Conservation (phyloP, 1,140 invertebrate species). For the Drosophila kanapiae region DNA sequence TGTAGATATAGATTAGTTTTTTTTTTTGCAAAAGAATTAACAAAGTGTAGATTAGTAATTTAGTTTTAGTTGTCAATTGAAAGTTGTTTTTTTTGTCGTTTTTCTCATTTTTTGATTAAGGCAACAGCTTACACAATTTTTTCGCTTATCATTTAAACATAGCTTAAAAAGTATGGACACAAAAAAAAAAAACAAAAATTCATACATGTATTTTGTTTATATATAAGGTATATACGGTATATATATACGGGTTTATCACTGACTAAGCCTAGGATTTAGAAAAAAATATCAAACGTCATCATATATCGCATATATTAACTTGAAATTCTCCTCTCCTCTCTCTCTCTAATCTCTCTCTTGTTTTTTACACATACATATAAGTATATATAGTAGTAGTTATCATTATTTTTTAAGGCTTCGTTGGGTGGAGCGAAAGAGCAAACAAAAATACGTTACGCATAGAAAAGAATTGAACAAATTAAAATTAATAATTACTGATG, state of each 20-base stretch:
- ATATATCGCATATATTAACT: conserved; percentile 61
- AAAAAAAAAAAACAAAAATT: conserved; percentile 61
- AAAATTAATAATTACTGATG: conserved; percentile 84
- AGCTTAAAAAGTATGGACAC: conserved; percentile 54
- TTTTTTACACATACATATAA: conserved; percentile 24
- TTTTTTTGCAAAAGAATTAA: conserved; percentile 52
- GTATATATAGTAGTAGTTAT: conserved; percentile 27
- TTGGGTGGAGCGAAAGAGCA: conserved; percentile 33
- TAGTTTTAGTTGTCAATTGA: conserved; percentile 51
- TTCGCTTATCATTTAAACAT: conserved; percentile 36
- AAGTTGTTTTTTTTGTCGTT: conserved; percentile 26
- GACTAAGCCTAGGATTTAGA: conserved; percentile 65
- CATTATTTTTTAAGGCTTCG: conserved; percentile 55
- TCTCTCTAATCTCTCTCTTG: conserved; percentile 22
- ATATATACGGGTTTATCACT: conserved; percentile 61
- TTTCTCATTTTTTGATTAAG: conserved; percentile 56
- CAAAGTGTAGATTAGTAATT: conserved; percentile 60
- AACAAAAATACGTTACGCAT: conserved; percentile 36
- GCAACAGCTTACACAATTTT: conserved; percentile 64
- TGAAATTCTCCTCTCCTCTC: conserved; percentile 16
- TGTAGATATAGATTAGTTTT: conserved; percentile 45
- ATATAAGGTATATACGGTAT: conserved; percentile 20
- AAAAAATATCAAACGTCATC: conserved; percentile 79
- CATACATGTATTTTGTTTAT: conserved; percentile 33
- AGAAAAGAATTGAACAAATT: conserved; percentile 60